Evolutionary conservation across 2,113 vertebrate genomes (phyloP), one percentile per base, ranked within the genome.

Genomic region (Ascaphus truei): DNA sequence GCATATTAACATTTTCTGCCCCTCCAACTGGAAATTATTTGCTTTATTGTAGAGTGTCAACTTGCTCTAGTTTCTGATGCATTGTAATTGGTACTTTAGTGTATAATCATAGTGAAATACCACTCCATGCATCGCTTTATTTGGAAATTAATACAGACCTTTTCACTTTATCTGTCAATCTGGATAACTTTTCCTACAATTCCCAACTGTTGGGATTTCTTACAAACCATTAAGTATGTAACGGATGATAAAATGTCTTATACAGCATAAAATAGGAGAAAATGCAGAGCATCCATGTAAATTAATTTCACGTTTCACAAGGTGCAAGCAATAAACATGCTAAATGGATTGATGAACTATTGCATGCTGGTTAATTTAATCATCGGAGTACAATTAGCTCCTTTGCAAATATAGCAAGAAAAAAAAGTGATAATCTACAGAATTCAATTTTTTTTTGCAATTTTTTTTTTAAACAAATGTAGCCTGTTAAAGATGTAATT

Each of bases 1-100:
- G 93, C 93, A 96, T 98, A 98, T 98, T 97, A 98, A 93, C 95
- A 91, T 96, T 98, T 96, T 94, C 95, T 93, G 93, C 91, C 93
- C 92, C 89, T 95, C 93, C 94, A 93, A 98, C 91, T 99, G 97
- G 95, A 99, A 99, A 96, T 98, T 91, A 98, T 98, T 97, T 94
- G 93, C 94, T 96, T 97, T 97, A 97, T 98, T 97, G 95, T 92
- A 95, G 94, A 98, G 93, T 94, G 95, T 98, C 96, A 98, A 92
- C 94, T 92, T 88, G 90, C 92, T 93, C 91, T 92, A 89, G 91
- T 93, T 96, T 97, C 90, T 99, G 93, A 97, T 86, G 83, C 71
- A 74, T 88, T 90, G 88, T 98, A 98, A 99, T 99, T 97, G 93
- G 91, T 93, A 96, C 93, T 98, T 98, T 93, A 79, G 94, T 93